These are phyloP conservation scores for Drosophila nikananu DNA, from an alignment of 1,140 invertebrate species.

Conservation along the genomic window DNA sequence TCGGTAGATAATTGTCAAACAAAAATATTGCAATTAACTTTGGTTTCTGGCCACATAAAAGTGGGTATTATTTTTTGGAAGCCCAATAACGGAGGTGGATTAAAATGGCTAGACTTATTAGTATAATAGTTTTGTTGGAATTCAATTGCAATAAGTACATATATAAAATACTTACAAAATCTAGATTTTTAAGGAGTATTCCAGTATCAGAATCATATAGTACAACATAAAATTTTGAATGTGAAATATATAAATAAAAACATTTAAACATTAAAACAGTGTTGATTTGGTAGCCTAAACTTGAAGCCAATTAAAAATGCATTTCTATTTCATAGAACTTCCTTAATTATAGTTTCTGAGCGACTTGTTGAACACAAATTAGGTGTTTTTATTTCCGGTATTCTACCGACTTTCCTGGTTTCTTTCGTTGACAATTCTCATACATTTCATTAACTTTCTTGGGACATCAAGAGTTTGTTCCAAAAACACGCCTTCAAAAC, in stretches of 20 bases:
- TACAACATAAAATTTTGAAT: too few relatives aligned
- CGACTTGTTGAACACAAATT: conserved; percentile 3
- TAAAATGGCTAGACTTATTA: not conserved
- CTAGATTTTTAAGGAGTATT: too few relatives aligned
- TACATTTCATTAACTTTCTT: conserved; percentile 23
- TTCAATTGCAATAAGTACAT: not conserved
- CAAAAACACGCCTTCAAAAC: conserved; percentile 4
- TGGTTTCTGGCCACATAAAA: not conserved
- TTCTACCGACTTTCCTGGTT: too few relatives aligned
- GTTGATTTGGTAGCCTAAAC: too few relatives aligned
- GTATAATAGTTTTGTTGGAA: not conserved
- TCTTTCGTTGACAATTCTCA: not conserved
- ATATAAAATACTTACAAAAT: too few relatives aligned
- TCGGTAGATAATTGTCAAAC: conserved; percentile 29
- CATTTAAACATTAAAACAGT: too few relatives aligned
- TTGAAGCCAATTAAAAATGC: too few relatives aligned
- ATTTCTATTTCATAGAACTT: not conserved
- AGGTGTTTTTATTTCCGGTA: not conserved
- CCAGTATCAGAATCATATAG: too few relatives aligned
- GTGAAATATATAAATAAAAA: too few relatives aligned
- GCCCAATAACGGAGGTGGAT: not conserved
- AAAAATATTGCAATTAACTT: conserved; percentile 17
- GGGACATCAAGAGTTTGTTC: not conserved
- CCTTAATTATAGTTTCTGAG: not conserved
- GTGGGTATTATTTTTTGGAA: not conserved